Evolutionary conservation across 2,113 vertebrate genomes (phyloP), one percentile per base, ranked within the genome.

Genomic region (Trematomus loennbergii): DNA sequence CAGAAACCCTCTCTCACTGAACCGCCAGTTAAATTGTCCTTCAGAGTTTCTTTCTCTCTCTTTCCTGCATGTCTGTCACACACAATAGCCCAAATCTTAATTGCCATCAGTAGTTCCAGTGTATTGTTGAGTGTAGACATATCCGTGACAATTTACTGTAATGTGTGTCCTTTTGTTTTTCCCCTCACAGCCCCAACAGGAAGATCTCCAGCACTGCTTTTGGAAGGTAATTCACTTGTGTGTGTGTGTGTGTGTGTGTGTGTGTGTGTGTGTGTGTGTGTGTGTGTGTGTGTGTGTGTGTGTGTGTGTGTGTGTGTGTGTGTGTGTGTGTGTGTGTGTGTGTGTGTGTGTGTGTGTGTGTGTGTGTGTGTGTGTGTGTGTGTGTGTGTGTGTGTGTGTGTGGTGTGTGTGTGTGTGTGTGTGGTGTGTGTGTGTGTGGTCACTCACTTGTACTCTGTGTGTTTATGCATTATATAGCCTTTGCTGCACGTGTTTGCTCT

Each of bases 201-300:
- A 99, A 98, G 93, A 99, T 99, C 85, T 96, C 98, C 76, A 98
- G 97, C 92, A 99, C 97, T 0, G 98, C 98, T 49, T 98, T 99
- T 85, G 98, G 98, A 93, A 96, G 97, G 98, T 99, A 96, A 93
- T 96, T 48, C 20, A 33, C 55, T 49, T 68, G 17, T 49, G 9
- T 57, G 16, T 49, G 3, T 64, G 13, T 76, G 20, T 77, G 62
- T 81, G 57, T 53, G 12, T 46, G 18, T 48, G 12, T 66, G 15
- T 55, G 17, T 48, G 12, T 60, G 11, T 58, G 12, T 46, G 10
- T 65, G 15, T 58, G 15, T 46, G 9, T 63, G 12, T 57, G 12
- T 45, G 10, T 60, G 12, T 57, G 15, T 45, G 9, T 62, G 12
- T 77, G 52, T 46, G 58, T 61, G 17, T 66, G 10, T 57, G 54